Evolutionary conservation across 2,113 vertebrate genomes (phyloP).

Genomic region (Phycodurus eques): DNA sequence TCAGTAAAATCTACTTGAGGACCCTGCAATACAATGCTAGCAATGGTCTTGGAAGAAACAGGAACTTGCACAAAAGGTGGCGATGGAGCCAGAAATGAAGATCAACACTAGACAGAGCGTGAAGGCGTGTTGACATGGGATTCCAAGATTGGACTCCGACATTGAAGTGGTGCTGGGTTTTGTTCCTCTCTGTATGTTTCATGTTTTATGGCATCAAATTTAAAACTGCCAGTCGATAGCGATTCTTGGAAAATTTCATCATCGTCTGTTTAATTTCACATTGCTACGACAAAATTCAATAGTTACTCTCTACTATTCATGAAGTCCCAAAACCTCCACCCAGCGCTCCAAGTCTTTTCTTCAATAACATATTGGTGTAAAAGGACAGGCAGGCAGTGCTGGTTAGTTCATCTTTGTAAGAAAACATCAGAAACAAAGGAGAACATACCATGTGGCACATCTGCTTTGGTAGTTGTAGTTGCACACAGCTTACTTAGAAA

Average conservation of each 20-base stretch:
- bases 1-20: not conserved
- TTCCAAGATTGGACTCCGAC: not conserved
- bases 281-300: slow-evolving; percentile 34
- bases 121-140: slow-evolving; percentile 1
- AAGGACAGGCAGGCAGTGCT: slow-evolving; percentile 44
- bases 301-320: slow-evolving; percentile 23
- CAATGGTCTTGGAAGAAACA: not conserved
- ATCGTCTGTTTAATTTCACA: slow-evolving; percentile 48
- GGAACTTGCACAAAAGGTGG: slow-evolving; percentile 7
- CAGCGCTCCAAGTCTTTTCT: slow-evolving; percentile 31
- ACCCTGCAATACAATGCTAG: not conserved
- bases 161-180: slow-evolving; percentile 14
- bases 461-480: slow-evolving; percentile 69
- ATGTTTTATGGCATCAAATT: slow-evolving; percentile 42
- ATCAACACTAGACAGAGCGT: not conserved
- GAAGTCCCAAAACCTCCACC: slow-evolving; percentile 38
- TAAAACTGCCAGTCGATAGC: slow-evolving; percentile 30
- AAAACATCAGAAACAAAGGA: slow-evolving; percentile 57
- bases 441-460: slow-evolving; percentile 67
- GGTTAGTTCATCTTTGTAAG: slow-evolving; percentile 57
- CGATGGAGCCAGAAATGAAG: not conserved
- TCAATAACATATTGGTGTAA: slow-evolving; percentile 34
- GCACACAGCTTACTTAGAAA: slow-evolving; percentile 60
- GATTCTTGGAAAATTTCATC: slow-evolving; percentile 36
- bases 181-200: slow-evolving; percentile 25